Conservation (phyloP, 2,888 invertebrate genomes). For the Microplitis deprimator region DNA sequence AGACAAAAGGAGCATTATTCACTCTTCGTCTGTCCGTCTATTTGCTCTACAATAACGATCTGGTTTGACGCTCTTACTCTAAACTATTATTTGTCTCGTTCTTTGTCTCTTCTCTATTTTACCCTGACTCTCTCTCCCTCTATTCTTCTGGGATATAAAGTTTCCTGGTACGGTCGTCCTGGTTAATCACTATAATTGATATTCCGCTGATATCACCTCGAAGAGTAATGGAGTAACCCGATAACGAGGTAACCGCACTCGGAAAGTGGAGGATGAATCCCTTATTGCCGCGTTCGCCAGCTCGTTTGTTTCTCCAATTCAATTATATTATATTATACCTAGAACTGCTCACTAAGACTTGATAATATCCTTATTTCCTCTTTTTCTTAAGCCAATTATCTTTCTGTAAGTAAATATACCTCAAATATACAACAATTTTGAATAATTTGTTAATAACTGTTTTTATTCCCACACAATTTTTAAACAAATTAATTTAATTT, state of each 20-base stretch:
- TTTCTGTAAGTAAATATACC: background rate
- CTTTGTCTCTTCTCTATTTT: constrained; percentile 19
- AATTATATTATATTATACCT: constrained; percentile 69
- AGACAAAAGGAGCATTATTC: constrained; percentile 68
- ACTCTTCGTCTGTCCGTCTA: constrained; percentile 34
- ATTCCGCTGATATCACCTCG: constrained; percentile 70
- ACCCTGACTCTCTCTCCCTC: constrained; percentile 42
- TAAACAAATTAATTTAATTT: background rate
- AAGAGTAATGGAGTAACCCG: constrained; percentile 67
- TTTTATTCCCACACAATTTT: too few species aligned
- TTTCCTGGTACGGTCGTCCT: constrained; percentile 61
- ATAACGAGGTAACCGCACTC: constrained; percentile 64
- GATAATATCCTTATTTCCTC: constrained; percentile 23
- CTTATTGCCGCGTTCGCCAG: constrained; percentile 61
- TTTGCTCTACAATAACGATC: constrained; percentile 36
- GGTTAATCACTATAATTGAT: constrained; percentile 72
- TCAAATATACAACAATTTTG: background rate
- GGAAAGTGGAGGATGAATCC: constrained; percentile 63
- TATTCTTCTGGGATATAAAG: constrained; percentile 41
- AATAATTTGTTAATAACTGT: background rate
- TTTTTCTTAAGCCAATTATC: background rate
- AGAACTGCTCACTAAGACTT: constrained; percentile 35
- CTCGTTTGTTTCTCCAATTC: constrained; percentile 45
- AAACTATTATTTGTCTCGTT: constrained; percentile 31
- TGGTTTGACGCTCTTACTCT: constrained; percentile 27